phyloP scores from a whole-genome alignment of 2,113 vertebrate genomes.

The Tachysurus fulvidraco region DNA sequence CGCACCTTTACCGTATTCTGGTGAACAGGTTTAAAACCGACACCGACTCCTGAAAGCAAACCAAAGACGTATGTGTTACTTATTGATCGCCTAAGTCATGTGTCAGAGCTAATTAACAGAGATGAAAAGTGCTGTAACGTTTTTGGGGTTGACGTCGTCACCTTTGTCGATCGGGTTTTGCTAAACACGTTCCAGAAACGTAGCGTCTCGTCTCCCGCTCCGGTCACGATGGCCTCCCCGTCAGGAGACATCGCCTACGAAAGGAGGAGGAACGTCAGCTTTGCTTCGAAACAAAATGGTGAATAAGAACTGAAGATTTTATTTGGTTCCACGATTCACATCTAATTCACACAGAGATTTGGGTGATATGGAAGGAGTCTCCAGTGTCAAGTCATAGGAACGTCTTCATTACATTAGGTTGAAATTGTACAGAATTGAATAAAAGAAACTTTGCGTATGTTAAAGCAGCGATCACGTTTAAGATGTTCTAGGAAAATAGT shows the following conservation, averaged over 20 bases:
- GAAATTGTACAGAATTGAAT: too few species aligned
- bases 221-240: slow-evolving; percentile 97
- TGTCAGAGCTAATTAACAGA: not conserved
- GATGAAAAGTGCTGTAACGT: not conserved
- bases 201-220: slow-evolving; percentile 94
- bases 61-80: not conserved
- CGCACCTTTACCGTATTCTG: slow-evolving; percentile 64
- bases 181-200: slow-evolving; percentile 99
- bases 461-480: too few species aligned
- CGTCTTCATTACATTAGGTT: not conserved
- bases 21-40: slow-evolving; percentile 74
- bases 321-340: too few species aligned
- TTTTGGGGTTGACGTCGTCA: slow-evolving; percentile 55
- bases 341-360: not conserved
- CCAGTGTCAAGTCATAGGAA: not conserved
- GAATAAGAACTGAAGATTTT: not conserved
- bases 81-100: not conserved
- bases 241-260: slow-evolving; percentile 96
- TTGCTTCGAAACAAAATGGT: too few species aligned
- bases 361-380: not conserved
- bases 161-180: slow-evolving; percentile 97
- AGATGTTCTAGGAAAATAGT: too few species aligned
- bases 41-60: slow-evolving; percentile 65
- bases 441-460: too few species aligned
- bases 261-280: too few species aligned